These are phyloP conservation scores for Passer montanus DNA, from an alignment of 2,113 vertebrate species.

Conservation along the genomic window DNA sequence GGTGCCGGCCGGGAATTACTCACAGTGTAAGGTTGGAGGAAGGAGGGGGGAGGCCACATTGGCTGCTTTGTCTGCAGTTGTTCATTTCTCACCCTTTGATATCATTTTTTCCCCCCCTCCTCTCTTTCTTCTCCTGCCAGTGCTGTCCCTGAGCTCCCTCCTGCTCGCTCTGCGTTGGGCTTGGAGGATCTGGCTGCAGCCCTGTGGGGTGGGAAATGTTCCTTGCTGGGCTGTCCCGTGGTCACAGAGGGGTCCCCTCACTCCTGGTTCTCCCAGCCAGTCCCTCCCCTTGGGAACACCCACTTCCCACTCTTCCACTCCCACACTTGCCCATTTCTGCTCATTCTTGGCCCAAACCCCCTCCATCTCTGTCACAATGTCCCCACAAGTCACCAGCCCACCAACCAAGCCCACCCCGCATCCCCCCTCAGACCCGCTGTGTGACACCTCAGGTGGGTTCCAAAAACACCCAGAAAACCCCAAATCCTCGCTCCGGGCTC, in stretches of 20 bases:
- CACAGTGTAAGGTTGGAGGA: constrained; percentile 1
- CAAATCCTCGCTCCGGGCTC: background rate
- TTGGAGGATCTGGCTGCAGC: background rate
- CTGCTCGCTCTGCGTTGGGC: background rate
- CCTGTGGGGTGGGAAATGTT: background rate
- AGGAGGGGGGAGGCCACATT: background rate
- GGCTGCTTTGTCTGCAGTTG: constrained; percentile 31
- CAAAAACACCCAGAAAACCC: background rate
- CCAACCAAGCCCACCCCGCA: accelerated
- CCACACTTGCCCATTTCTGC: background rate
- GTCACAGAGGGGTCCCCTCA: background rate
- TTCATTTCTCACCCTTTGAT: constrained; percentile 15
- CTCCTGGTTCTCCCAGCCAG: background rate
- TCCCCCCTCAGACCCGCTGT: accelerated
- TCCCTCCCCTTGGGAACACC: background rate
- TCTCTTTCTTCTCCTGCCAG: background rate
- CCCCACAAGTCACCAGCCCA: accelerated
- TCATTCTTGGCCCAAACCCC: background rate
- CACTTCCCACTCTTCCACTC: background rate
- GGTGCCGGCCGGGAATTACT: constrained; percentile 40
- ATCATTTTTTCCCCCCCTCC: background rate
- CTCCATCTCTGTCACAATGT: accelerated
- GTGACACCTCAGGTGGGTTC: background rate
- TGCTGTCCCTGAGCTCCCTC: background rate
- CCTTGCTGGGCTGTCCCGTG: accelerated